Evolutionary conservation across 2,797 vertebrate genomes (phyloP), one percentile per base, ranked within the genome.

Genomic region (Chelidonichthys spinosus): DNA sequence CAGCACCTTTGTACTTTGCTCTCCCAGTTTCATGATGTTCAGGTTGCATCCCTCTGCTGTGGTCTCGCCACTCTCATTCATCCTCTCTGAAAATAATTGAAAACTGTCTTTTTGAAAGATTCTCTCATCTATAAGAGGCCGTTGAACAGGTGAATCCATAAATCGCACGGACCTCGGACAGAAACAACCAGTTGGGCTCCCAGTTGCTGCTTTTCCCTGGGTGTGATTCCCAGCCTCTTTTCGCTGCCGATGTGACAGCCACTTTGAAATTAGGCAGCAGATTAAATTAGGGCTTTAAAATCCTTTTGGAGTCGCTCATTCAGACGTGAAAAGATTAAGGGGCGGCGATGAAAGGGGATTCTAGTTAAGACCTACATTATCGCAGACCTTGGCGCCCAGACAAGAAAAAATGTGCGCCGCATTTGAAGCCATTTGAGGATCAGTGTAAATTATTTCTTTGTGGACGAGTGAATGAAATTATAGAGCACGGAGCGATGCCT

Each of bases 241-340:
- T 32, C 33, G 71, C 84, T 82, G 68, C 83, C 82, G 78, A 90
- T 78, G 83, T 87, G 89, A 90, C 89, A 88, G 85, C 81, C 86
- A 90, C 88, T 93, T 90, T 91, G 89, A 91, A 94, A 90, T 90
- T 83, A 85, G 82, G 89, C 87, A 74, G 88, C 74, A 87, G 91
- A 92, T 93, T 92, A 92, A 93, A 94, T 93, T 92, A 93, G 86
- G 87, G 84, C 79, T 88, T 88, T 86, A 85, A 92, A 92, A 91
- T 82, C 82, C 85, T 90, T 93, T 92, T 90, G 90, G 89, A 92
- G 91, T 91, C 65, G 85, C 82, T 91, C 91, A 77, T 91, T 92
- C 92, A 93, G 90, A 90, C 84, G 84, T 88, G 85, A 86, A 85
- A 84, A 93, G 91, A 93, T 93, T 92, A 92, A 91, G 90, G 77